Conservation (phyloP, 1,140 invertebrate species). For the Hormaphis cornu region DNA sequence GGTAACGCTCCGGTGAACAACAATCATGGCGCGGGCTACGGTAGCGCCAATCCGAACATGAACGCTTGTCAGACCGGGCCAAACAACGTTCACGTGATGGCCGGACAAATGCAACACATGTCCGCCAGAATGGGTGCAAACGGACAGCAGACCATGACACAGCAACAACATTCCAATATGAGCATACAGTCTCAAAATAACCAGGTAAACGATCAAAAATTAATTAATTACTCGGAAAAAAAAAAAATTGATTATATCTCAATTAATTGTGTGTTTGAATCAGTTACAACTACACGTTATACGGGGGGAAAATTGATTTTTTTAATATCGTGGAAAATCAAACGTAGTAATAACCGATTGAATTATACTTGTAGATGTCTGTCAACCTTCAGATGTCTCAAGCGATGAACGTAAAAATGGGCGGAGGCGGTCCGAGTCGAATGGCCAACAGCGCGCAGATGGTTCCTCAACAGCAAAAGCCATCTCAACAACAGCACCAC, state of each 20-base stretch:
- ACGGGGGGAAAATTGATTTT: no score
- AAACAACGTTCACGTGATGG: constrained; percentile 9
- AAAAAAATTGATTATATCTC: no score
- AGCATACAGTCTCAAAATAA: constrained; percentile 25
- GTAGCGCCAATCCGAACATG: background rate
- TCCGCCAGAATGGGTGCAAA: constrained; percentile 13
- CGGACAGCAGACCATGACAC: constrained; percentile 9
- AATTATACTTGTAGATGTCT: constrained; percentile 6
- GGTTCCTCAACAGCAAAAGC: background rate
- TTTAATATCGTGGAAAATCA: no score
- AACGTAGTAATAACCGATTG: no score
- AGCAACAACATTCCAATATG: constrained; percentile 22
- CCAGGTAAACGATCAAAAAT: constrained; percentile 9
- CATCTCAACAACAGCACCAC: background rate
- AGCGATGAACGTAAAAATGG: constrained; percentile 22
- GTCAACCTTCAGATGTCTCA: constrained; percentile 22
- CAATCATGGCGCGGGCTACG: background rate
- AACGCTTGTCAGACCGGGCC: background rate
- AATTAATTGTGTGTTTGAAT: no score
- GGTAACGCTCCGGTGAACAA: constrained; percentile 18
- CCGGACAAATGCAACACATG: constrained; percentile 29
- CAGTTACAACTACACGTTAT: no score
- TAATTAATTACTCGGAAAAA: background rate
- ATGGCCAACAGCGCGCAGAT: background rate
- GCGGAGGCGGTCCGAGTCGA: background rate